phyloP scores from a whole-genome alignment of 2,797 vertebrate genomes.

The Typhlichthys eigenmanni region DNA sequence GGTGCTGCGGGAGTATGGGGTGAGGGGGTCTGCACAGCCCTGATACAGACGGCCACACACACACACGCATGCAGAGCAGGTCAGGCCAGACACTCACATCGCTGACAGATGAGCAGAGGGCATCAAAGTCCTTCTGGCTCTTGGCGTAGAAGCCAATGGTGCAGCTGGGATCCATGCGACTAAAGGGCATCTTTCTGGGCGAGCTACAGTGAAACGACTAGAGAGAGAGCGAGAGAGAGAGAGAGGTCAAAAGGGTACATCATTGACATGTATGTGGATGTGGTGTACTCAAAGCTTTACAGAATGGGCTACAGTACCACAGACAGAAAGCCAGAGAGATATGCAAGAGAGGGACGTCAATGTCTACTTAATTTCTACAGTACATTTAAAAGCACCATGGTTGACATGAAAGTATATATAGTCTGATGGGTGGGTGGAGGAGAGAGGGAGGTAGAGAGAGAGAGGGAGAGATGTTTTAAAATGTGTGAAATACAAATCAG shows the following conservation, averaged over 20 bases:
- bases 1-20: too few species aligned
- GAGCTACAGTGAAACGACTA: slow-evolving; percentile 90
- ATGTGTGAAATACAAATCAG: not conserved
- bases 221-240: not conserved
- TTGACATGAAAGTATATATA: too few species aligned
- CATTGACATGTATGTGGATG: too few species aligned
- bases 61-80: not conserved
- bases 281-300: too few species aligned
- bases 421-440: too few species aligned
- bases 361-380: too few species aligned
- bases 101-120: slow-evolving; percentile 80
- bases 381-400: too few species aligned
- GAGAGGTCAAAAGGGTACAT: not conserved
- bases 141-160: slow-evolving; percentile 91
- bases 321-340: too few species aligned
- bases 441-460: not conserved
- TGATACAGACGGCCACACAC: too few species aligned
- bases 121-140: slow-evolving; percentile 84
- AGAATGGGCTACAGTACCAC: too few species aligned
- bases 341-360: too few species aligned
- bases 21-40: too few species aligned
- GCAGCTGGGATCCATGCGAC: slow-evolving; percentile 93
- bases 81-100: slow-evolving; percentile 73
- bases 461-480: not conserved
- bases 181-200: slow-evolving; percentile 90